A percentile compares a stretch with the other conserved stretches of the same genome.
phyloP scores from a whole-genome alignment of 2,797 vertebrate species.

The Centroberyx gerrardi region DNA sequence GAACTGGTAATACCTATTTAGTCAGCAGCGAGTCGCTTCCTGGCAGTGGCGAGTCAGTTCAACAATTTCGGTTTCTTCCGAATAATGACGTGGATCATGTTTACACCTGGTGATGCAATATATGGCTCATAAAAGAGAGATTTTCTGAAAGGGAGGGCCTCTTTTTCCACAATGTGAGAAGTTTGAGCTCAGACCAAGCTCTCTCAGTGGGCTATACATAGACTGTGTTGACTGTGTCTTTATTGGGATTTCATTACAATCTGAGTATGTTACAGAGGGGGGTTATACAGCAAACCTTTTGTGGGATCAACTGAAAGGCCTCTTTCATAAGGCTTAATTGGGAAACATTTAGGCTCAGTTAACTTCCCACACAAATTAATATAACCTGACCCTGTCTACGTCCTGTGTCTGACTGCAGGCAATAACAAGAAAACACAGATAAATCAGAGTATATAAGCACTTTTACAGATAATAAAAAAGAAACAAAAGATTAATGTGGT shows the following conservation, averaged over 20 bases:
- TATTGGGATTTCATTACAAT: conserved; percentile 74
- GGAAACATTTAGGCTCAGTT: conserved; percentile 72
- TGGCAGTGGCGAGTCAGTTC: conserved; percentile 6
- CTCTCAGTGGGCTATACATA: conserved; percentile 34
- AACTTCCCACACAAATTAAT: conserved; percentile 73
- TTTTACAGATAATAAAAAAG: too few relatives aligned
- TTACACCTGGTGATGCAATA: conserved; percentile 27
- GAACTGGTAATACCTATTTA: conserved; percentile 6
- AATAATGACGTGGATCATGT: conserved; percentile 15
- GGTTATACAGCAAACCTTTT: conserved; percentile 73
- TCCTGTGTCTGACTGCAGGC: conserved; percentile 52
- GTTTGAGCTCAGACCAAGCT: conserved; percentile 35
- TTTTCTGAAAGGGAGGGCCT: conserved; percentile 19
- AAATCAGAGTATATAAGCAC: conserved; percentile 16
- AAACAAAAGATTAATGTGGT: not conserved
- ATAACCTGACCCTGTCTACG: conserved; percentile 68
- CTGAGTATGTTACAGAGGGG: conserved; percentile 49
- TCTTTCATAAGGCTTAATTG: conserved; percentile 78
- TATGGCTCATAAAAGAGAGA: conserved; percentile 6
- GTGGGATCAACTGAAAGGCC: conserved; percentile 75
- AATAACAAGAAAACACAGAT: conserved; percentile 27
- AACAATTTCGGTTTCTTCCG: conserved; percentile 9
- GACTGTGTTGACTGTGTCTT: conserved; percentile 47
- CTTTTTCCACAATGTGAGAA: conserved; percentile 26
- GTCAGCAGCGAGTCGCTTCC: not conserved